Conservation (phyloP, 2,888 invertebrate genomes). For the Apodemia duryi region DNA sequence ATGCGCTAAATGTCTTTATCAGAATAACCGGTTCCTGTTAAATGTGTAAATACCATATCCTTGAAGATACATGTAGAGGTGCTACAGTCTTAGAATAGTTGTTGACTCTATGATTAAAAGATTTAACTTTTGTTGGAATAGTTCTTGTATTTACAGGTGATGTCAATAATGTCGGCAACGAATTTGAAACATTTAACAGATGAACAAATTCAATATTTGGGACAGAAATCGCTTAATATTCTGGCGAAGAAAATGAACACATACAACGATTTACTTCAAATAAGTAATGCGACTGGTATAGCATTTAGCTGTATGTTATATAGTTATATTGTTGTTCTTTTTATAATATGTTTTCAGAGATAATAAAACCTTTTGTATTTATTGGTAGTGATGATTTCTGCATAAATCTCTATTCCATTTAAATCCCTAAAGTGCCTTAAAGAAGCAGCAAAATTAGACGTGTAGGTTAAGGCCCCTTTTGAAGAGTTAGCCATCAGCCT, state of each 20-base stretch:
- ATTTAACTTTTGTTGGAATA: background rate
- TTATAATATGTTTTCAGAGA: background rate
- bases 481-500: too few species aligned
- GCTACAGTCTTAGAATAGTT: too few species aligned
- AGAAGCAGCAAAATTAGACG: too few species aligned
- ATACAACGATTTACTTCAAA: conserved; percentile 37
- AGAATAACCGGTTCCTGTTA: too few species aligned
- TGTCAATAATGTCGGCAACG: conserved; percentile 49
- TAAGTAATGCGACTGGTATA: conserved; percentile 1
- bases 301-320: background rate
- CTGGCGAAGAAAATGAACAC: conserved; percentile 48
- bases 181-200: conserved; percentile 50
- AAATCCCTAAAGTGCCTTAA: too few species aligned
- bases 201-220: conserved; percentile 47
- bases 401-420: too few species aligned
- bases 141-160: conserved; percentile 44
- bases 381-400: too few species aligned
- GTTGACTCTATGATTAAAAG: too few species aligned
- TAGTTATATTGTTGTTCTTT: background rate
- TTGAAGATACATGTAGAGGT: too few species aligned
- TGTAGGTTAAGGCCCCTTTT: too few species aligned
- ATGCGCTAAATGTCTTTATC: too few species aligned
- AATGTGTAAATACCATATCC: too few species aligned
- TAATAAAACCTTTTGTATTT: background rate
- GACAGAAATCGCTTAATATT: conserved; percentile 51